phyloP scores from a whole-genome alignment of 2,888 invertebrate genomes.

The Himalopsyche japonica region DNA sequence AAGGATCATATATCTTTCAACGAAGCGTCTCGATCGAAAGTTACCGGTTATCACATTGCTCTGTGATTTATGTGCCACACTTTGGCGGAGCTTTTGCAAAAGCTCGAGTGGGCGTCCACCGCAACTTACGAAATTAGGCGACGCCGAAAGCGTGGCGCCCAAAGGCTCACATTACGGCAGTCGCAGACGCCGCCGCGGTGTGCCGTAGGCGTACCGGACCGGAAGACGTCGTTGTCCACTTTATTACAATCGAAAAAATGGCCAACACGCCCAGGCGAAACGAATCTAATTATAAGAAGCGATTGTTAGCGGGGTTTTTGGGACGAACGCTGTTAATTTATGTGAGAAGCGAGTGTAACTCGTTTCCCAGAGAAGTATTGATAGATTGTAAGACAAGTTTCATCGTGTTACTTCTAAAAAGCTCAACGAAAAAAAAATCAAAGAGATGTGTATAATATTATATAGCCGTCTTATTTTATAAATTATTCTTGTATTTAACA shows the following conservation, averaged over 20 bases:
- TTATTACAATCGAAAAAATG: neutral
- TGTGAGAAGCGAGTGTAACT: neutral
- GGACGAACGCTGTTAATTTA: neutral
- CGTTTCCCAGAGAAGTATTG: too few species aligned
- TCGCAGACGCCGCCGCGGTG: neutral
- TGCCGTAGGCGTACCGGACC: neutral
- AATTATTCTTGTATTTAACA: too few species aligned
- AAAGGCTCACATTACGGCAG: neutral
- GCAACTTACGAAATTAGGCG: neutral
- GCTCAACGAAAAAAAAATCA: too few species aligned
- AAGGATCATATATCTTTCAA: neutral
- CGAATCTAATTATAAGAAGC: neutral
- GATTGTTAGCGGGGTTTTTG: neutral
- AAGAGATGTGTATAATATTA: too few species aligned
- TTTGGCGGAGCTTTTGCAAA: neutral
- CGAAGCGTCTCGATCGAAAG: neutral
- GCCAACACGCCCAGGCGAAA: neutral
- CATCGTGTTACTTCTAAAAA: too few species aligned
- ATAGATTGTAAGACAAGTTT: too few species aligned
- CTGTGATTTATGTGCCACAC: neutral
- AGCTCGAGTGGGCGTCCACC: neutral
- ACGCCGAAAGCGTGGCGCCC: neutral
- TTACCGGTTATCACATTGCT: neutral
- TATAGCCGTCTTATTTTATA: too few species aligned
- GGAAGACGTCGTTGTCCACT: neutral